Percentiles rank a stretch among this genome's conserved stretches.
phyloP scores from a whole-genome alignment of 2,888 invertebrate genomes.

The Hemistola chrysoprasaria region DNA sequence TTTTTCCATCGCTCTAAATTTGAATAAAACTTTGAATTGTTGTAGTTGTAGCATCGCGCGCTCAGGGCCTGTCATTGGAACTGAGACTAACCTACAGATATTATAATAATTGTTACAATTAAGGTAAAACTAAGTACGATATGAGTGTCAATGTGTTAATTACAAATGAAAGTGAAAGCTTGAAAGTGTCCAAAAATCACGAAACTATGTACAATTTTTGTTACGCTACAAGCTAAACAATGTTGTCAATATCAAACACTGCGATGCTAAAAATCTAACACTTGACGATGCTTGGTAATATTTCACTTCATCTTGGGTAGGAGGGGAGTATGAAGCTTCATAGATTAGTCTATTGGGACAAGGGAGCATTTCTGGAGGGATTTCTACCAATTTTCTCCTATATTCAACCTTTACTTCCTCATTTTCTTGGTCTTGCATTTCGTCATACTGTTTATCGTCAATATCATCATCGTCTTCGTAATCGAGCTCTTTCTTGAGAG shows the following conservation, averaged over 20 bases:
- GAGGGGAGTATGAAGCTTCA: slow-evolving; percentile 64
- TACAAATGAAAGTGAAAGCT: slow-evolving; percentile 11
- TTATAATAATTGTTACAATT: too few relatives aligned
- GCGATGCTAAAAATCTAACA: slow-evolving; percentile 27
- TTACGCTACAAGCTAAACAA: slow-evolving; percentile 45
- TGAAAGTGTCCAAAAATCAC: slow-evolving; percentile 6
- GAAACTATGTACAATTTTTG: slow-evolving; percentile 35
- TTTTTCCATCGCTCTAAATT: too few relatives aligned
- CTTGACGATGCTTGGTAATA: slow-evolving; percentile 65
- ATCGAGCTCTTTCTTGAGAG: slow-evolving; percentile 46
- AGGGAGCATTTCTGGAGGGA: slow-evolving; percentile 62
- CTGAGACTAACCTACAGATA: too few relatives aligned
- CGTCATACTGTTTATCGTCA: slow-evolving; percentile 64
- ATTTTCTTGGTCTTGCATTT: slow-evolving; percentile 69
- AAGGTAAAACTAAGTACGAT: too few relatives aligned
- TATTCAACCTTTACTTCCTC: slow-evolving; percentile 60
- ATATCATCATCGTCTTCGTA: slow-evolving; percentile 60
- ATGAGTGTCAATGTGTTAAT: slow-evolving; percentile 8
- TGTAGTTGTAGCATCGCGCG: too few relatives aligned
- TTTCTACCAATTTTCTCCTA: slow-evolving; percentile 60
- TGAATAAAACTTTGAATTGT: too few relatives aligned
- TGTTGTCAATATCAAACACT: slow-evolving; percentile 33
- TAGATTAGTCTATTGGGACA: slow-evolving; percentile 64
- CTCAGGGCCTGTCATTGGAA: too few relatives aligned
- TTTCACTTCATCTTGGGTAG: slow-evolving; percentile 74